Base-by-base conservation (phyloP, 2,797 vertebrate species). In the Gouania willdenowi region DNA sequence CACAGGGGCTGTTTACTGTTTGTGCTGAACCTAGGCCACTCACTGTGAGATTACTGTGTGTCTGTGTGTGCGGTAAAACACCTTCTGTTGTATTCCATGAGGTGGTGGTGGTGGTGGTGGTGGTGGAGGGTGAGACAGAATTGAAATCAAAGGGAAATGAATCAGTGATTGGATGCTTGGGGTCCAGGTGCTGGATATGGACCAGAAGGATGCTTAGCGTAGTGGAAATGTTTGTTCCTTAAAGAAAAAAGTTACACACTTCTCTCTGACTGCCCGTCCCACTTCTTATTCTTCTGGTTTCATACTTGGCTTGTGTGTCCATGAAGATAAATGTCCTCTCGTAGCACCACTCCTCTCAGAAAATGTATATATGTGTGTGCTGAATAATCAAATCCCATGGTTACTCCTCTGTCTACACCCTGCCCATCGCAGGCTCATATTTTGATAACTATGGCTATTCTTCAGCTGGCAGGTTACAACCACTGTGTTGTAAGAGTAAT, bases 1-100 rank as follows among this genome's bases (percentile, higher is more conserved):
- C 70, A 52, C 45, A 43, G 46, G 25, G 23, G 37, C 43, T 78
- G 66, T 79, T 81, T 81, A 68, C 71, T 67, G 71, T 72, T 81
- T 73, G 76, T 48, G 50, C 47, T 67, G 67, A 70, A 79, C 50
- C 62, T 66, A 39, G 75, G 49, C 41, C 30, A 48, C 66, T 70
- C 35, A 49, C 17, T 50, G 26, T 30, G 8, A 38, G 28, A 23
- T 46, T 22, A 52, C 13, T 28, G 20, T 14, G 6, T 46, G 32
- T 25, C 12, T 35, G 14, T 18, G 14, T 16, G 12, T 53, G 6
- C 41, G 14, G 14, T 38, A 41, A 27, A 17, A 14, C 38, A 38
- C 8, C 14, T 30, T 22, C 6, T 22, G 12, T 21, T 6, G 43
- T 42, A 44, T 48, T 21, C 49, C 20, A 24, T 22, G 12, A 47